Evolutionary conservation across 2,888 invertebrate species (phyloP), one percentile per base, ranked within the genome.

Genomic region (Chamaedrilus cognettii): DNA sequence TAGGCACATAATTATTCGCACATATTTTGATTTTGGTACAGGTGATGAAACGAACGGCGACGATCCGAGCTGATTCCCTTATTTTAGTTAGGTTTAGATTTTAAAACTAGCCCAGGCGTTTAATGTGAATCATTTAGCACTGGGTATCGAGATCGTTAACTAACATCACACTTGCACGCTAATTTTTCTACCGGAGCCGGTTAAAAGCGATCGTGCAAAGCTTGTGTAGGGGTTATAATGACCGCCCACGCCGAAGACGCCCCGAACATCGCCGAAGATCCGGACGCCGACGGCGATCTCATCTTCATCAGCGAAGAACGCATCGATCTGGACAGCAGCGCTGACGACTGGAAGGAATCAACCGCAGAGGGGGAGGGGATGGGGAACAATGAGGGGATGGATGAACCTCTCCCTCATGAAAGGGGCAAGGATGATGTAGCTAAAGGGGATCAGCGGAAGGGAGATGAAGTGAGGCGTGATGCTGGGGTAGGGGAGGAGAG

Each of bases 261-360:
- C n/a, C n/a, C n/a, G 58, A 58, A 34, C n/a, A 58, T 23, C 33
- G 32, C 34, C 31, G 64, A 64, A 11, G 58, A 30, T 15, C 23
- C 42, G 42, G 26, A 35, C 28, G 34, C 56, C 15, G 59, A 64
- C 31, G 58, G 35, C 23, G 64, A 64, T 49, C 33, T 64, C 19
- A 64, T 64, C 30, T 64, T 55, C 55, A 55, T 64, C 26, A 55
- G 64, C n/a, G 64, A 64, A 19, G 64, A 64, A n/a, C 58, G 58
- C 35, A 64, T 64, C n/a, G 64, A 64, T 58, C 35, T 58, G 19
- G 64, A 64, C 23, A 58, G 49, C 19, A 34, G 55, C 1, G 7
- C 32, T 7, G 23, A 35, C 26, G 34, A 42, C 3, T 35, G 32
- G n/a, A 30, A n/a, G 23, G 32, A 26, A 28, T 57, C 23, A 49